Evolutionary conservation across 2,113 vertebrate species (phyloP).

Genomic region (Callipepla squamata): DNA sequence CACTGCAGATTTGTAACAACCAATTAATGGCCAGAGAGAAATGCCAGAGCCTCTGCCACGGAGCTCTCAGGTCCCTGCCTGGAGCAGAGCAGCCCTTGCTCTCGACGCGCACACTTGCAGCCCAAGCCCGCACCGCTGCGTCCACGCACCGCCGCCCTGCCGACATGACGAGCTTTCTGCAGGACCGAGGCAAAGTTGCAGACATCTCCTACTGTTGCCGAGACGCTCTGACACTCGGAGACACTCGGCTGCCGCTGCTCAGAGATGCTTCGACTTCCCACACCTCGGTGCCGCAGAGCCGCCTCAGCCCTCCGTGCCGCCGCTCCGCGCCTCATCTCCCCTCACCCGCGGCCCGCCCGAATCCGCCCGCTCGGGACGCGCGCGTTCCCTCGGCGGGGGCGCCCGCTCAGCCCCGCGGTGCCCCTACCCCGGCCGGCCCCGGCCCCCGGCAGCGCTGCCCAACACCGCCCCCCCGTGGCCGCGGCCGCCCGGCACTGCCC

Average conservation of each 20-base stretch:
- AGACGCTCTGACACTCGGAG: conserved; percentile 59
- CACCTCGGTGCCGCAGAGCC: not conserved
- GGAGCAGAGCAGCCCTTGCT: conserved; percentile 35
- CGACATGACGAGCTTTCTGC: conserved; percentile 45
- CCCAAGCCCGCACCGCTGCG: conserved; percentile 12
- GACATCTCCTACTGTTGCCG: conserved; percentile 59
- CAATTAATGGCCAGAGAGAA: conserved; percentile 75
- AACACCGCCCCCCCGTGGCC: conserved; percentile 41
- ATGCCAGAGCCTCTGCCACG: conserved; percentile 61
- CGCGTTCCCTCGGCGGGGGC: not conserved
- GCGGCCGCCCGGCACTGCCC: not conserved
- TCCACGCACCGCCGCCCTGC: conserved; percentile 61
- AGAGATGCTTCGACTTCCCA: not conserved
- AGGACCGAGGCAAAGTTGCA: conserved; percentile 65
- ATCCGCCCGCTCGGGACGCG: not conserved
- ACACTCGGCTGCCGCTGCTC: not conserved
- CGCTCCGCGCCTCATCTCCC: not conserved
- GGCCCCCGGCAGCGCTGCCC: not conserved
- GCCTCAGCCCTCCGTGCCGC: not conserved
- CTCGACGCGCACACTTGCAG: conserved; percentile 46
- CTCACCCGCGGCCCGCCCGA: not conserved
- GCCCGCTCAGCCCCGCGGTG: too few species aligned
- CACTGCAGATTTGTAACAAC: conserved; percentile 77
- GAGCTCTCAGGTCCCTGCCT: conserved; percentile 38
- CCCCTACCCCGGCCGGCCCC: too few species aligned